These are phyloP conservation scores for Drosophila hamatofila DNA, from an alignment of 2,888 invertebrate genomes.

Conservation along the genomic window DNA sequence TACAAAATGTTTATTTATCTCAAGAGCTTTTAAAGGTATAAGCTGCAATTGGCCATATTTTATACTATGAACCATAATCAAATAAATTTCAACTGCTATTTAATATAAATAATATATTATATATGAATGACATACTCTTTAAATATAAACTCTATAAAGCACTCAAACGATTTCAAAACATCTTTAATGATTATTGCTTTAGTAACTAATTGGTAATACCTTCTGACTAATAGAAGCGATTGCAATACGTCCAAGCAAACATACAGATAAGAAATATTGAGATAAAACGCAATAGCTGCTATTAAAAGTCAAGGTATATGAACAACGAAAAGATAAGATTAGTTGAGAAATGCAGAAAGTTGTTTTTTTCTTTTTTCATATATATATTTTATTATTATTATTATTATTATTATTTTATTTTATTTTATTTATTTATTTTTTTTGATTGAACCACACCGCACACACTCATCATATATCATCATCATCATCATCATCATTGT, in stretches of 20 bases:
- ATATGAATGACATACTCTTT: neutral
- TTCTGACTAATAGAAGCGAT: conserved; percentile 10
- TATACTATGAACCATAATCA: too few relatives aligned
- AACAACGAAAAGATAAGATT: conserved; percentile 18
- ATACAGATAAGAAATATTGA: neutral
- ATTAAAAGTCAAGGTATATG: conserved; percentile 3
- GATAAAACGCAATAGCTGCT: neutral
- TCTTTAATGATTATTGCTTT: neutral
- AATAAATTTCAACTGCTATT: neutral
- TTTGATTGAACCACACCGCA: conserved; percentile 42
- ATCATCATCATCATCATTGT: conserved; percentile 18
- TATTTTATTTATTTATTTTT: too few relatives aligned
- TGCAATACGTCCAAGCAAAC: neutral
- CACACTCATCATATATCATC: conserved; percentile 19
- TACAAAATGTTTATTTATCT: too few relatives aligned
- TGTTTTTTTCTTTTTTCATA: neutral
- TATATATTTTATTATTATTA: too few relatives aligned
- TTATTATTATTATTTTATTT: too few relatives aligned
- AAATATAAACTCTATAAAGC: neutral
- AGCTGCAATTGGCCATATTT: too few relatives aligned
- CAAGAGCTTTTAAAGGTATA: too few relatives aligned
- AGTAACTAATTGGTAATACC: neutral
- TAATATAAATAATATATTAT: neutral
- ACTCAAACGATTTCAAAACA: neutral
- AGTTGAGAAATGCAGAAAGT: conserved; percentile 18